phyloP scores from a whole-genome alignment of 2,113 vertebrate species.

The Edolisoma coerulescens region DNA sequence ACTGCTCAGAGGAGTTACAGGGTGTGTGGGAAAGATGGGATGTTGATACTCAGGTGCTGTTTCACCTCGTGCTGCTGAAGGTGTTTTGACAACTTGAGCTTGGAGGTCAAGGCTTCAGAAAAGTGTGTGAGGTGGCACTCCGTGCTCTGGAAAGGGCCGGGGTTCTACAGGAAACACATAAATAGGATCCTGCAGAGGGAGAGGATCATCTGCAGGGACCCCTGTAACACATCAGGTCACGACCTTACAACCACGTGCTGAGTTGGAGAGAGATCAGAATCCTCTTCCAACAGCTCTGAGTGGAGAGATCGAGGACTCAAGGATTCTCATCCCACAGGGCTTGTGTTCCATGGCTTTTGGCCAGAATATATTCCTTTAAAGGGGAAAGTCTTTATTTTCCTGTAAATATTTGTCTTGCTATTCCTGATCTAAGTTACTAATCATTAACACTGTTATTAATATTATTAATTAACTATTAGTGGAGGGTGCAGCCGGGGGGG shows the following conservation, averaged over 20 bases:
- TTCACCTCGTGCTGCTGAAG: neutral
- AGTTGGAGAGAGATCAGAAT: neutral
- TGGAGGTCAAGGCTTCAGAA: neutral
- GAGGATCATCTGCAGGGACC: neutral
- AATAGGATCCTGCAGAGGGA: neutral
- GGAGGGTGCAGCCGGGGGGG: rapidly evolving
- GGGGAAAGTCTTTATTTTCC: neutral
- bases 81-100: neutral
- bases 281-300: neutral
- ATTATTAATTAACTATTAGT: neutral
- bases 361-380: neutral
- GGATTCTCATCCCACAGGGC: neutral
- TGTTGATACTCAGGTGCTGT: neutral
- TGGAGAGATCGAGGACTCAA: neutral
- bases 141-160: neutral
- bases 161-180: neutral
- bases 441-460: neutral
- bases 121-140: neutral
- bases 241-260: neutral
- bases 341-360: neutral
- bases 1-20: neutral
- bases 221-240: neutral
- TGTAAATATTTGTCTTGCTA: neutral
- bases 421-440: neutral
- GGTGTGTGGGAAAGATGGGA: neutral